These are phyloP conservation scores for Thymelicus acteon DNA, from an alignment of 2,888 invertebrate genomes.

Conservation along the genomic window DNA sequence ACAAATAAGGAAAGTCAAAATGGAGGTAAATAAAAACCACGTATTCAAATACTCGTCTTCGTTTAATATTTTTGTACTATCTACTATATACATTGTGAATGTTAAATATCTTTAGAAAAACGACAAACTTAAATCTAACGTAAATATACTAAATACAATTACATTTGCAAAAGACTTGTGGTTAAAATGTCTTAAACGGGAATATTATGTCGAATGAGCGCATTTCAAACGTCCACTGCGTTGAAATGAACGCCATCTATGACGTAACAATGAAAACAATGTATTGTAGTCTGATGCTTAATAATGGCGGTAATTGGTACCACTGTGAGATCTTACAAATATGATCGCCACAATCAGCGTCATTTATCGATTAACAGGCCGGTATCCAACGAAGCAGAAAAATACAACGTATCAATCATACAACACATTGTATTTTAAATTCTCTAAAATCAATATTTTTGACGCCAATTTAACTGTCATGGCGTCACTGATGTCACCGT, in stretches of 20 bases:
- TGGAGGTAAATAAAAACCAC: conserved; percentile 44
- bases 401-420: too few relatives aligned
- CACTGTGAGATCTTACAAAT: background rate
- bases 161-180: conserved; percentile 35
- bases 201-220: conserved; percentile 14
- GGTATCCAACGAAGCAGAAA: background rate
- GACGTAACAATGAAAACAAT: background rate
- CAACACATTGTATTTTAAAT: too few relatives aligned
- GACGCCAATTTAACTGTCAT: too few relatives aligned
- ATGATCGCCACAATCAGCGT: background rate
- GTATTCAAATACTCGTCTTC: conserved; percentile 56
- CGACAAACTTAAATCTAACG: conserved; percentile 73
- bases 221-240: background rate
- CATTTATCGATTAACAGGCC: background rate
- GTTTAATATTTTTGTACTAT: conserved; percentile 83
- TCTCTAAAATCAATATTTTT: too few relatives aligned
- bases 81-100: conserved; percentile 81
- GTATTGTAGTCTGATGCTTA: too few relatives aligned
- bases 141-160: conserved; percentile 59
- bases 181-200: conserved; percentile 32
- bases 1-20: background rate
- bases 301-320: background rate
- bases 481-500: too few relatives aligned
- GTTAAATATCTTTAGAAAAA: conserved; percentile 78
- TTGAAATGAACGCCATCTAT: background rate